Percentiles rank a stretch among this genome's conserved stretches.
phyloP scores from a whole-genome alignment of 1,140 invertebrate species.

The Branchinecta lynchi region DNA sequence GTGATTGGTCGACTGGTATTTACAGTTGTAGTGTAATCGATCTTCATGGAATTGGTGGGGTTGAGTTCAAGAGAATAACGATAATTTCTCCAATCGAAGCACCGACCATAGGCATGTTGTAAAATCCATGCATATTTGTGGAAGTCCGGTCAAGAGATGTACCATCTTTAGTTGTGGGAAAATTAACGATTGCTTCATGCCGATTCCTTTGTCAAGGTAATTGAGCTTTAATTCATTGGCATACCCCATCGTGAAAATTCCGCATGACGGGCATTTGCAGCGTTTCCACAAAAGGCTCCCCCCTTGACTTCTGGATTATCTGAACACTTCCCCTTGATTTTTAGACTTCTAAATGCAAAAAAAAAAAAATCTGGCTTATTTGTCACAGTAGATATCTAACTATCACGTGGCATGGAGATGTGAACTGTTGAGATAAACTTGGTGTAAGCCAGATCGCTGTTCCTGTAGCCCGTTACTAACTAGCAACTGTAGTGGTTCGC shows the following conservation, averaged over 20 bases:
- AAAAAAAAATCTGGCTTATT: too few species aligned
- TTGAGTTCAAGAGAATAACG: conserved; percentile 1
- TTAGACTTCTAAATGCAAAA: too few species aligned
- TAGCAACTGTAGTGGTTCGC: too few species aligned
- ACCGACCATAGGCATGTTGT: background rate
- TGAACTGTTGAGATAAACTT: too few species aligned
- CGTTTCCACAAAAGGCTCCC: background rate
- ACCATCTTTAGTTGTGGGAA: conserved; percentile 9
- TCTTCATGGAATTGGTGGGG: conserved; percentile 8
- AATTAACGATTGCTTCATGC: conserved; percentile 5
- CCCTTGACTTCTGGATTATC: too few species aligned
- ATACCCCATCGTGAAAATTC: conserved; percentile 1
- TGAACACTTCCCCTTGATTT: too few species aligned
- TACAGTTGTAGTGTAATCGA: too few species aligned
- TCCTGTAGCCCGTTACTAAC: too few species aligned
- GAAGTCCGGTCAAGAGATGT: conserved; percentile 8
- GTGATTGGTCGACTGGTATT: too few species aligned
- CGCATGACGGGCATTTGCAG: conserved; percentile 8
- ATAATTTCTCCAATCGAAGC: conserved; percentile 9
- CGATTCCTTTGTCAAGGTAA: background rate
- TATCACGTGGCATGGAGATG: too few species aligned
- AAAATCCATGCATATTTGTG: conserved; percentile 10
- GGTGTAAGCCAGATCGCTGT: too few species aligned
- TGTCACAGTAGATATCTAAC: too few species aligned
- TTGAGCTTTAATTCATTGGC: conserved; percentile 9